Evolutionary conservation across 2,888 invertebrate genomes (phyloP).

Genomic region (Autographa pulchrina): DNA sequence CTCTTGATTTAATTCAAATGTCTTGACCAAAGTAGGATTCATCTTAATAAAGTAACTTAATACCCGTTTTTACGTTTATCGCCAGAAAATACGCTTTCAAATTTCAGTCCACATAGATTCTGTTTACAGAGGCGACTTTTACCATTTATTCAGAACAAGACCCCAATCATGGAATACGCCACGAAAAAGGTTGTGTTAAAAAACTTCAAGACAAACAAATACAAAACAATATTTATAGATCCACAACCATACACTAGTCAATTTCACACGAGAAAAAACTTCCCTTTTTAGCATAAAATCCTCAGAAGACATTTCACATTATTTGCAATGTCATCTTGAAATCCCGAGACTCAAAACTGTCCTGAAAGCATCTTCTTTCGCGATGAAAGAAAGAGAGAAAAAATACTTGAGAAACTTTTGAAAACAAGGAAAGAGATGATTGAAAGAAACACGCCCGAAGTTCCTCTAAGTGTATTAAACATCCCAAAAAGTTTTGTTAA

Average conservation of each 20-base stretch:
- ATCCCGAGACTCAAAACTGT: conserved; percentile 58
- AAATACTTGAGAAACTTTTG: conserved; percentile 67
- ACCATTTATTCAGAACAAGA: neutral
- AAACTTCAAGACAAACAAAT: neutral
- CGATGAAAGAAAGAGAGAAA: conserved; percentile 65
- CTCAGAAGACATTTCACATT: conserved; percentile 38
- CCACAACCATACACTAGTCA: neutral
- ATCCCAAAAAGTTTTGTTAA: conserved; percentile 75
- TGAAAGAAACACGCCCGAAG: conserved; percentile 81
- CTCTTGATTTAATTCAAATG: too few species aligned
- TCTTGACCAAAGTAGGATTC: too few species aligned
- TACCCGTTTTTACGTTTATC: too few species aligned
- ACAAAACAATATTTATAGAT: neutral
- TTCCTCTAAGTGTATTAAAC: conserved; percentile 88
- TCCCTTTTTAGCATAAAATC: conserved; percentile 40
- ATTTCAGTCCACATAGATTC: neutral
- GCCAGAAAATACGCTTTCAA: neutral
- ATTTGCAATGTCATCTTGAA: conserved; percentile 44
- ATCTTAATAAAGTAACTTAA: too few species aligned
- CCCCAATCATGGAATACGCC: neutral
- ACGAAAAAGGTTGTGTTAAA: neutral
- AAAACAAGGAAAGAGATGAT: conserved; percentile 80
- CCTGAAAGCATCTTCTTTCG: conserved; percentile 69
- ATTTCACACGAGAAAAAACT: conserved; percentile 25
- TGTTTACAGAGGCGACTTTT: neutral